Evolutionary conservation across 2,888 invertebrate genomes (phyloP).

Genomic region (Rotaria macrura): DNA sequence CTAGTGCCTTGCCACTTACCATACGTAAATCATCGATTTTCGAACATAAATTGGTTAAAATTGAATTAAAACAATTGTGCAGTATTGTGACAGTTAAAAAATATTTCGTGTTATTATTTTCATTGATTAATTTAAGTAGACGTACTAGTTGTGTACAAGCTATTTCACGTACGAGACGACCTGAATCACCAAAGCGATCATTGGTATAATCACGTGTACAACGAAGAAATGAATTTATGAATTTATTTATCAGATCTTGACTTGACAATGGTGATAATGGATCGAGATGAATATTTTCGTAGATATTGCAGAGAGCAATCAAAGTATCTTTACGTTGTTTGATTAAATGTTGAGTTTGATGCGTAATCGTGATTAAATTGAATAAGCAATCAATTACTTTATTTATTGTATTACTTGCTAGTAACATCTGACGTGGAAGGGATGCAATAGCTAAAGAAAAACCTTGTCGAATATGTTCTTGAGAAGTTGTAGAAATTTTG

Average conservation of each 20-base stretch:
- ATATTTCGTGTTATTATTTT: not conserved
- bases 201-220: slow-evolving; percentile 30
- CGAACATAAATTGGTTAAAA: slow-evolving; percentile 23
- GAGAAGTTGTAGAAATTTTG: not conserved
- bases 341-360: not conserved
- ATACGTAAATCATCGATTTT: slow-evolving; percentile 27
- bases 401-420: not conserved
- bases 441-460: not conserved
- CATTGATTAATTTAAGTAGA: not conserved
- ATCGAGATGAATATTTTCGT: not conserved
- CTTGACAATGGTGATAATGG: not conserved
- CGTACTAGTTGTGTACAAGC: slow-evolving; percentile 23
- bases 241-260: not conserved
- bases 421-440: not conserved
- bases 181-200: slow-evolving; percentile 28
- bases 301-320: not conserved
- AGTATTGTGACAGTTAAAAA: not conserved
- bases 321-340: slow-evolving; percentile 14
- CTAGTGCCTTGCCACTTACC: slow-evolving; percentile 16
- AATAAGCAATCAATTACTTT: not conserved
- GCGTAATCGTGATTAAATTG: not conserved
- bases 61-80: not conserved
- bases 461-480: slow-evolving; percentile 12
- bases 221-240: slow-evolving; percentile 24
- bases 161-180: slow-evolving; percentile 25